Conservation (phyloP, 1,140 invertebrate species). For the Eueides isabella region DNA sequence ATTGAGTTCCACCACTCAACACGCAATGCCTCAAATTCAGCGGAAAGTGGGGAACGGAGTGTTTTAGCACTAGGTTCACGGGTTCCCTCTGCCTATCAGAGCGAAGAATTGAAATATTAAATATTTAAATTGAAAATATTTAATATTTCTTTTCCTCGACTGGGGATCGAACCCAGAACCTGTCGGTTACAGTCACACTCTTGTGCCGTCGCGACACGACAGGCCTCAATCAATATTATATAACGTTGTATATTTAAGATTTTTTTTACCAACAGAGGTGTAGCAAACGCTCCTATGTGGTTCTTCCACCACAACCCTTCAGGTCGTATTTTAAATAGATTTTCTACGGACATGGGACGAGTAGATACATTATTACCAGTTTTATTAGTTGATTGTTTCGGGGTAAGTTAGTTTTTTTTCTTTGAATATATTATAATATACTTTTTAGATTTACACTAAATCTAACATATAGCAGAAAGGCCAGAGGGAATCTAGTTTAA, state of each 20-base stretch:
- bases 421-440: neutral
- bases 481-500: neutral
- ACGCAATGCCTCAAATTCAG: too few species aligned
- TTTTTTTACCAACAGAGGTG: slow-evolving; percentile 38
- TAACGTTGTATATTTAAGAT: neutral
- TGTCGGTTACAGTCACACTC: too few species aligned
- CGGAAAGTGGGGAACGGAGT: too few species aligned
- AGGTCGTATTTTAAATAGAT: slow-evolving; percentile 89
- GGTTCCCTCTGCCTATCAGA: too few species aligned
- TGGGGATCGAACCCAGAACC: too few species aligned
- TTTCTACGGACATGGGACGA: slow-evolving; percentile 90
- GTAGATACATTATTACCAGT: slow-evolving; percentile 90
- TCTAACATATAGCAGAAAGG: neutral
- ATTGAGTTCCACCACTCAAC: too few species aligned
- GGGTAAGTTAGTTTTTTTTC: slow-evolving; percentile 79
- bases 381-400: slow-evolving; percentile 85
- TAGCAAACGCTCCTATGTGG: slow-evolving; percentile 89
- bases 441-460: neutral
- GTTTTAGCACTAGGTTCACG: too few species aligned
- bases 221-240: too few species aligned
- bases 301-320: slow-evolving; percentile 93
- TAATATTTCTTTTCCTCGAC: too few species aligned
- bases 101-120: too few species aligned
- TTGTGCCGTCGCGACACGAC: too few species aligned
- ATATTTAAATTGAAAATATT: too few species aligned